Evolutionary conservation across 2,888 invertebrate genomes (phyloP).

Genomic region (Oscheius sp.): DNA sequence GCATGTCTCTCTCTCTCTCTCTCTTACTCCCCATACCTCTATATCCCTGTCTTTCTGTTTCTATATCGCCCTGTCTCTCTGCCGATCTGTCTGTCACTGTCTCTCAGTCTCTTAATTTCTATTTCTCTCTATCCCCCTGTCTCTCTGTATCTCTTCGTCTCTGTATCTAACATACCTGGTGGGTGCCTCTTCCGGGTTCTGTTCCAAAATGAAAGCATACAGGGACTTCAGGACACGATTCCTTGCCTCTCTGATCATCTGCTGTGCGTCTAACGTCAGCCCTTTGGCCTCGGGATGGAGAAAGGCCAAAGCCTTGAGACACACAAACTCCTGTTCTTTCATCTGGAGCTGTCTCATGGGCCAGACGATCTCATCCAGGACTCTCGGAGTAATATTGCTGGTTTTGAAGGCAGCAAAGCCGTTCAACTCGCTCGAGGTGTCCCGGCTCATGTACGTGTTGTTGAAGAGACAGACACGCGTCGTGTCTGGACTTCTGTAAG

Average conservation of each 20-base stretch:
- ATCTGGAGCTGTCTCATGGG: conserved; percentile 94
- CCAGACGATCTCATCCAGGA: conserved; percentile 86
- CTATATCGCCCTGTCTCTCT: no score
- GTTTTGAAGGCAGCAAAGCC: conserved; percentile 72
- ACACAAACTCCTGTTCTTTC: conserved; percentile 97
- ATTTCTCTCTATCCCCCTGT: no score
- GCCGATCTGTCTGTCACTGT: no score
- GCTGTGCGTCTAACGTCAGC: conserved; percentile 57
- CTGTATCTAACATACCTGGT: conserved; percentile 52
- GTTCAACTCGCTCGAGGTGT: conserved; percentile 60
- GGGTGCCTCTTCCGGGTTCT: conserved; percentile 72
- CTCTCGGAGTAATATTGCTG: conserved; percentile 67
- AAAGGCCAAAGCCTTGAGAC: conserved; percentile 97
- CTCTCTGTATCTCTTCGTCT: no score
- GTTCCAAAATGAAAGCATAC: conserved; percentile 69
- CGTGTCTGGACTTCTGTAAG: conserved; percentile 58
- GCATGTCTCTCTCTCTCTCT: background rate
- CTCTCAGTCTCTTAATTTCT: no score
- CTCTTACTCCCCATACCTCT: no score
- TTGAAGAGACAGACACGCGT: conserved; percentile 70
- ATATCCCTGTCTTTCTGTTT: no score
- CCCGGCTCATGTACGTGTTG: conserved; percentile 68
- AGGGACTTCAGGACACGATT: conserved; percentile 72
- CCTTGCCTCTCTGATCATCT: conserved; percentile 69
- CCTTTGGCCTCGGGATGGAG: conserved; percentile 84